phyloP scores from a whole-genome alignment of 2,888 invertebrate species.

The Bhutanitis thaidina region DNA sequence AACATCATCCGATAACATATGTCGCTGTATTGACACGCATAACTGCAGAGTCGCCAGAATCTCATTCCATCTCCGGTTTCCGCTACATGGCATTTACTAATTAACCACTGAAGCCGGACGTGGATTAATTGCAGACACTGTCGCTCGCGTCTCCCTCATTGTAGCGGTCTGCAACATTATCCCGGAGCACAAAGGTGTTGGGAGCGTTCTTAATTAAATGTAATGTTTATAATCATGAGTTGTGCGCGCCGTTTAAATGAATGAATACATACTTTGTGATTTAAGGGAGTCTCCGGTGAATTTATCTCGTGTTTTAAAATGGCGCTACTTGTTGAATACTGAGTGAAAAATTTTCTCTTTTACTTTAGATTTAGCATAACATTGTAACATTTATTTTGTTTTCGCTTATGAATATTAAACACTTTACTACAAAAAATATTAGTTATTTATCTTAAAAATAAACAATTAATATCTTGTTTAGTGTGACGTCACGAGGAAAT shows the following conservation, averaged over 20 bases:
- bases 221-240: constrained; percentile 50
- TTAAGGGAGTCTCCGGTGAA: constrained; percentile 32
- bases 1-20: too few species aligned
- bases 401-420: too few species aligned
- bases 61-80: constrained; percentile 68
- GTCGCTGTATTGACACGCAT: not conserved
- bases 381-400: not conserved
- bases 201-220: constrained; percentile 62
- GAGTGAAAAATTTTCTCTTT: not conserved
- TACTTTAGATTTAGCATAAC: not conserved
- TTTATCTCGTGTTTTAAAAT: constrained; percentile 29
- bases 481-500: too few species aligned
- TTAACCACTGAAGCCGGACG: constrained; percentile 66
- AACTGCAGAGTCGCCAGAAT: constrained; percentile 56
- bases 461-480: too few species aligned
- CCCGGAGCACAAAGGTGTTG: constrained; percentile 55
- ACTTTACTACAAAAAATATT: too few species aligned
- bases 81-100: constrained; percentile 63
- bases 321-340: constrained; percentile 12
- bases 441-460: too few species aligned
- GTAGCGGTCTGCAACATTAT: constrained; percentile 47
- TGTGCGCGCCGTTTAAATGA: constrained; percentile 45
- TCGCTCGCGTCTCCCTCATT: constrained; percentile 40
- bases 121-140: constrained; percentile 68
- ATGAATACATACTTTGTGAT: constrained; percentile 45